Percentiles rank a stretch among this genome's conserved stretches.
Evolutionary conservation across 2,113 vertebrate species (phyloP).

Genomic region (Aspidoscelis tigris): DNA sequence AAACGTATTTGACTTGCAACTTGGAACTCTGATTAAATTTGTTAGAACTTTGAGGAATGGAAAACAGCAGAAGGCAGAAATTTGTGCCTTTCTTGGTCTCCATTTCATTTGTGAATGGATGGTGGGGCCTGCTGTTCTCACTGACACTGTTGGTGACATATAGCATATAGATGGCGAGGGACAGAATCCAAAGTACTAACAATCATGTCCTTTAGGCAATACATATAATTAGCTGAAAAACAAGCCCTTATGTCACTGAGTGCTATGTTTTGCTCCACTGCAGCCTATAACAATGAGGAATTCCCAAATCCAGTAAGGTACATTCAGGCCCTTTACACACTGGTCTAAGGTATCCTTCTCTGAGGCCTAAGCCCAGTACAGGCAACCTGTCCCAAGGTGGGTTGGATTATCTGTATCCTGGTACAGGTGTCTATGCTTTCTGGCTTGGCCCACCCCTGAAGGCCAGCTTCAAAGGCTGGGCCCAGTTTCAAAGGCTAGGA

Average conservation of each 20-base stretch:
- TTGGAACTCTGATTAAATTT: not conserved
- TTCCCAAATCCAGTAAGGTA: not conserved
- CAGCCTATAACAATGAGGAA: not conserved
- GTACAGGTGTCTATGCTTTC: too few relatives aligned
- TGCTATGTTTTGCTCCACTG: not conserved
- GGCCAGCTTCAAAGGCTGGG: too few relatives aligned
- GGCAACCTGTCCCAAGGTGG: too few relatives aligned
- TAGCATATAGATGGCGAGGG: not conserved
- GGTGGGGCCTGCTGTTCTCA: conserved; percentile 8
- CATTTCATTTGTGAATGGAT: conserved; percentile 19
- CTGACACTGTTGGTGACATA: not conserved
- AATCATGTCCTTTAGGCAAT: not conserved
- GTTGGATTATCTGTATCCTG: too few relatives aligned
- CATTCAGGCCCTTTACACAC: not conserved
- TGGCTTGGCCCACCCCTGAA: too few relatives aligned
- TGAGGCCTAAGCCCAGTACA: too few relatives aligned
- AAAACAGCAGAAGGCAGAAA: conserved; percentile 4
- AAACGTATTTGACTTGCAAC: not conserved
- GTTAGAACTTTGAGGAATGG: not conserved
- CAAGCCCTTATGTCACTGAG: not conserved
- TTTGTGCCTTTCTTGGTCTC: not conserved
- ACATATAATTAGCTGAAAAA: conserved; percentile 13
- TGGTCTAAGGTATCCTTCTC: too few relatives aligned
- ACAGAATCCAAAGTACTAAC: not conserved
- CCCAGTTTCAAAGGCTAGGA: too few relatives aligned